phyloP scores from a whole-genome alignment of 2,797 vertebrate species.

The Chelidonichthys spinosus region DNA sequence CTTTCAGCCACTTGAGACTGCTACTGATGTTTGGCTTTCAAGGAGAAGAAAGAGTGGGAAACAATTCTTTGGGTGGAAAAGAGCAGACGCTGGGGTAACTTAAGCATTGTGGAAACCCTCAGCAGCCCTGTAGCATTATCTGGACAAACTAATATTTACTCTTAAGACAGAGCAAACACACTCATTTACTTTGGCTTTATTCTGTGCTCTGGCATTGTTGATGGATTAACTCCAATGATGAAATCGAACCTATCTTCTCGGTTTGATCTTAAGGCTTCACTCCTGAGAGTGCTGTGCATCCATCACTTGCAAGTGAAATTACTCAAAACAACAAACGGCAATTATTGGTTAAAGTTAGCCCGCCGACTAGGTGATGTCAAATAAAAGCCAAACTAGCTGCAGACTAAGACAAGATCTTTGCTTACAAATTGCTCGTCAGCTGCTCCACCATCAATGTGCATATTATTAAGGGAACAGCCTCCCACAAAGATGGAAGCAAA shows the following conservation, averaged over 20 bases:
- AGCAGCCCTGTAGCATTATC: slow-evolving; percentile 75
- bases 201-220: slow-evolving; percentile 74
- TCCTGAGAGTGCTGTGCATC: slow-evolving; percentile 54
- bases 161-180: slow-evolving; percentile 76
- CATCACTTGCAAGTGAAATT: slow-evolving; percentile 64
- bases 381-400: background rate
- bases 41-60: slow-evolving; percentile 77
- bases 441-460: slow-evolving; percentile 53
- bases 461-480: slow-evolving; percentile 56
- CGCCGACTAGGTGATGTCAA: background rate
- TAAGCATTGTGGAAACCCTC: slow-evolving; percentile 78
- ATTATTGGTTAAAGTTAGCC: slow-evolving; percentile 21
- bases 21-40: slow-evolving; percentile 83
- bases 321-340: slow-evolving; percentile 11
- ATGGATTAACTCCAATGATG: slow-evolving; percentile 79
- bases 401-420: slow-evolving; percentile 19
- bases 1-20: slow-evolving; percentile 83
- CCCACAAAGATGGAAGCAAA: slow-evolving; percentile 69
- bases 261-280: slow-evolving; percentile 66
- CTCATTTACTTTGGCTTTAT: slow-evolving; percentile 75
- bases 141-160: slow-evolving; percentile 85
- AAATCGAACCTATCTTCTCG: slow-evolving; percentile 72
- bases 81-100: slow-evolving; percentile 72
- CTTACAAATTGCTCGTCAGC: slow-evolving; percentile 60
- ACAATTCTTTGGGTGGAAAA: slow-evolving; percentile 68